These are phyloP conservation scores for Astreopora myriophthalma DNA, from an alignment of 64 coral and sea anemone genomes.

Conservation along the genomic window DNA sequence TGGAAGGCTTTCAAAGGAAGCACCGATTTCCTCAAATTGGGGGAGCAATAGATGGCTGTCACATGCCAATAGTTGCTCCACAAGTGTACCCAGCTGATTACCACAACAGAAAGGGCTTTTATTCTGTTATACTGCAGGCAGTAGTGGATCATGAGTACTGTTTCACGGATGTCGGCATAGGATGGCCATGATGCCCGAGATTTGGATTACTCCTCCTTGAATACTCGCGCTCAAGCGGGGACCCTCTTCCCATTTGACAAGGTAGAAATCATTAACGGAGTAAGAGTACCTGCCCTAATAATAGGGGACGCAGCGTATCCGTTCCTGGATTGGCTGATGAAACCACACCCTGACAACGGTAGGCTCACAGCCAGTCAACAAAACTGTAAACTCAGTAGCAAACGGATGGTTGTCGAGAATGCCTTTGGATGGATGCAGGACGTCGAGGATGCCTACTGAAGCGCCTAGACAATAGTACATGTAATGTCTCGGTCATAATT, in stretches of 20 bases:
- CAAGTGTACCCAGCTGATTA: too few relatives aligned
- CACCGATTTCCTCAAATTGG: too few relatives aligned
- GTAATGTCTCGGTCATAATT: conserved; percentile 7
- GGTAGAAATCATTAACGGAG: background rate
- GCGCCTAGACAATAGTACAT: conserved; percentile 16
- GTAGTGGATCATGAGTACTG: too few relatives aligned
- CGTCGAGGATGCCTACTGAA: conserved; percentile 40
- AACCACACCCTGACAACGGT: background rate
- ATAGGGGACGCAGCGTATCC: background rate
- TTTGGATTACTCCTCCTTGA: background rate
- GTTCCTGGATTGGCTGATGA: too few relatives aligned
- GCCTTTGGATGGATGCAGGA: background rate
- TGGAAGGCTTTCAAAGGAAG: too few relatives aligned
- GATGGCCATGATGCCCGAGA: background rate
- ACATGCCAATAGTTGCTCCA: too few relatives aligned
- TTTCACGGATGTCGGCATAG: background rate
- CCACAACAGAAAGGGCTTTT: too few relatives aligned
- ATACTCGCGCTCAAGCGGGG: background rate
- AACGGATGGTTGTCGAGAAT: background rate
- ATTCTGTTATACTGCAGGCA: too few relatives aligned
- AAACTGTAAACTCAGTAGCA: background rate
- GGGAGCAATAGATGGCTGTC: too few relatives aligned
- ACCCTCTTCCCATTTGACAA: background rate
- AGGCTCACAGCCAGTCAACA: background rate
- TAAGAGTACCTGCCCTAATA: background rate